These are phyloP conservation scores for Epinotia ramella DNA, from an alignment of 2,888 invertebrate species.

Conservation along the genomic window DNA sequence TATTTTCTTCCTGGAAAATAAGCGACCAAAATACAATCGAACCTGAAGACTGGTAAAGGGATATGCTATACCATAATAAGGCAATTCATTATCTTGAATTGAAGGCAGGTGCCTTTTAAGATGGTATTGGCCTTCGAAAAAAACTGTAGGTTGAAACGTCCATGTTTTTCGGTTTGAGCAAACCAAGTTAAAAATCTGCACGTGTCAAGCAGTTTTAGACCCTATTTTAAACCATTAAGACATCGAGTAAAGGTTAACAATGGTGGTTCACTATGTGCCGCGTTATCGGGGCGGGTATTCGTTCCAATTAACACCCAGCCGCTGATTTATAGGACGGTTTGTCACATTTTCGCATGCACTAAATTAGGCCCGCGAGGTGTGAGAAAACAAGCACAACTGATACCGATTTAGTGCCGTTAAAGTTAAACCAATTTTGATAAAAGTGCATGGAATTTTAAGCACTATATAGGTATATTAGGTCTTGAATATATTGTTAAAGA, in stretches of 20 bases:
- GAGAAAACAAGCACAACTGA: slow-evolving; percentile 61
- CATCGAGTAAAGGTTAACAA: background rate
- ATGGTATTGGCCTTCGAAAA: slow-evolving; percentile 32
- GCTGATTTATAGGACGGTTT: slow-evolving; percentile 76
- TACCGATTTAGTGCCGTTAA: slow-evolving; percentile 16
- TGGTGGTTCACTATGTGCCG: slow-evolving; percentile 29
- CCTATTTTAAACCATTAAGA: slow-evolving; percentile 31
- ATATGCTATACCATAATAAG: slow-evolving; percentile 12
- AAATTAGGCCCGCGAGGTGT: slow-evolving; percentile 71
- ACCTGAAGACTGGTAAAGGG: background rate
- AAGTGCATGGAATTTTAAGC: background rate
- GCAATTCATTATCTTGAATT: slow-evolving; percentile 27
- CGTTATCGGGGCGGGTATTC: slow-evolving; percentile 73
- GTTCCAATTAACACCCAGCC: slow-evolving; percentile 81
- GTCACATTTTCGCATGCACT: slow-evolving; percentile 69
- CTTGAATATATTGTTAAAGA: background rate
- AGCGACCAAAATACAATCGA: background rate
- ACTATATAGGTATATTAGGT: background rate
- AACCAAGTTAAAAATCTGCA: background rate
- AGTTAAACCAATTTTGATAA: background rate
- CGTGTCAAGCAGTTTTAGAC: slow-evolving; percentile 30
- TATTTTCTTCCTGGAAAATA: background rate
- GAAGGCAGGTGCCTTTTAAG: slow-evolving; percentile 32
- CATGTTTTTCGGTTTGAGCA: slow-evolving; percentile 45
- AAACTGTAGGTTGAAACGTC: slow-evolving; percentile 31